A percentile compares a stretch with the other conserved stretches of the same genome.
These are phyloP conservation scores for Falco biarmicus DNA, from an alignment of 2,797 vertebrate genomes.

Conservation along the genomic window DNA sequence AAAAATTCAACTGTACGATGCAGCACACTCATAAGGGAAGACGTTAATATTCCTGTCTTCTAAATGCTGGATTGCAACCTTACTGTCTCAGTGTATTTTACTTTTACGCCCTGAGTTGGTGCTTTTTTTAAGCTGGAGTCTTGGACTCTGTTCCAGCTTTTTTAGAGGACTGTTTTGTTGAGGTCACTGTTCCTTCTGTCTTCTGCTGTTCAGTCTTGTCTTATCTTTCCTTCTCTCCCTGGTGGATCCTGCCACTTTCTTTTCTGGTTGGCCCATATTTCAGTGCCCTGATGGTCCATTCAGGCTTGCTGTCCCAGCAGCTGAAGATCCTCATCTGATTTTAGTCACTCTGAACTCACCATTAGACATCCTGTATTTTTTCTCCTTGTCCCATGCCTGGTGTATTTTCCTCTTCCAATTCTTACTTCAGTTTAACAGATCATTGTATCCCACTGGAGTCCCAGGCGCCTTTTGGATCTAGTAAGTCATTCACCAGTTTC, in stretches of 20 bases:
- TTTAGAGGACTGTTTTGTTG: background rate
- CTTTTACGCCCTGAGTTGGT: background rate
- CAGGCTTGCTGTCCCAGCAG: background rate
- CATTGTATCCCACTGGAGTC: background rate
- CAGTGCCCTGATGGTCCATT: background rate
- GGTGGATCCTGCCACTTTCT: background rate
- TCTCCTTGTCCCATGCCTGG: background rate
- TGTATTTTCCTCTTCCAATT: background rate
- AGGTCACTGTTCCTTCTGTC: background rate
- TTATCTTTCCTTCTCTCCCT: background rate
- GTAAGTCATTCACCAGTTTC: background rate
- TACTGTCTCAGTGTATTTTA: background rate
- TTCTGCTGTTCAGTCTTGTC: background rate
- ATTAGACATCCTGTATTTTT: background rate
- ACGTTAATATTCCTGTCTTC: background rate
- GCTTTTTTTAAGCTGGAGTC: background rate
- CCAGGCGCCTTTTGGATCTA: background rate
- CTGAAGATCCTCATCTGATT: background rate
- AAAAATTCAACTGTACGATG: background rate
- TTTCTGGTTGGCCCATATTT: background rate
- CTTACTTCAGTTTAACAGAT: background rate
- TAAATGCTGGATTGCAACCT: background rate
- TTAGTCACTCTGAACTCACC: background rate
- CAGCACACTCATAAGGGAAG: background rate
- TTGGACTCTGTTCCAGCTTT: background rate